Base-by-base conservation (phyloP, 2,888 invertebrate genomes). In the Pseudoips prasinana region DNA sequence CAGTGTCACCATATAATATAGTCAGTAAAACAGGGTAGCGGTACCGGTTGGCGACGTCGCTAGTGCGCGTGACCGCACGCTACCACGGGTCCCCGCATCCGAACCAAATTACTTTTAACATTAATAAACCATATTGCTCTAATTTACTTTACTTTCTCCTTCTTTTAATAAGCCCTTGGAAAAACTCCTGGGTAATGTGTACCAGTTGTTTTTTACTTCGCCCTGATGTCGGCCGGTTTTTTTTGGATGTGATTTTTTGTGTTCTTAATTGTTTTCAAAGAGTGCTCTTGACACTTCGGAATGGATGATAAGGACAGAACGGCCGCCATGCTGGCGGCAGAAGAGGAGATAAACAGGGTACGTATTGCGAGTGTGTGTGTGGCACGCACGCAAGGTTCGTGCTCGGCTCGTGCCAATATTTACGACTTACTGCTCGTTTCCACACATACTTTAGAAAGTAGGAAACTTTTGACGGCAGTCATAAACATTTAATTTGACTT, bases 41-140 rank as follows among this genome's bases (percentile, higher is more conserved):
- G 76, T 70, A 53, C 73, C 61, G 48, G 59, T 47, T 41, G 40
- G 76, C 63, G 58, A 71, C 68, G 35, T 63, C 64, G 33, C 58
- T 46, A 33, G 23, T 42, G 54, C 58, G 64, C 79, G 78, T 78
- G 79, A 65, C 73, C 65, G 64, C 80, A 75, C 80, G 80, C 73
- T 54, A 77, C 69, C 61, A 60, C 55, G 48, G 64, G 49, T 48
- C 58, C 64, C 59, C 62, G 65, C 71, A 75, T 73, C 72, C 61
- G 64, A 77, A 75, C 70, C 58, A 83, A 84, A 84, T 86, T 84
- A 87, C 84, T 77, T 77, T 75, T 74, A 72, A 82, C 85, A 83
- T 86, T 88, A 86, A 86, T 82, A 86, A 82, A 76, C 79, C 79
- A 82, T 82, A 82, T 79, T 83, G 76, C 79, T 84, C 77, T 87